Evolutionary conservation across 2,113 vertebrate species (phyloP).

Genomic region (Phoenicopterus ruber): DNA sequence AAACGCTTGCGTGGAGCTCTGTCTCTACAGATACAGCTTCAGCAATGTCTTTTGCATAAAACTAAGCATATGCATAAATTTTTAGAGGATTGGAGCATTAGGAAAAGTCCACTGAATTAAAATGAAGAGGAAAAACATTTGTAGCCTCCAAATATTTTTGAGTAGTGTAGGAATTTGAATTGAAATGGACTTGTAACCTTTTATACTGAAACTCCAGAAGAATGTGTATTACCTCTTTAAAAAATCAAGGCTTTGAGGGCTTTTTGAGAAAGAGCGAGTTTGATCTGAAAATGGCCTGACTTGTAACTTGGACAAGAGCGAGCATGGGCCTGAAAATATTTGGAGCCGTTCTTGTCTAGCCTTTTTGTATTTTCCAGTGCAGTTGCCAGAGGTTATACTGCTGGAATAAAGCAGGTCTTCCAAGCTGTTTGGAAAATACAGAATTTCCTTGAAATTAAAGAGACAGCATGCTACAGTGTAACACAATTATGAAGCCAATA

Average conservation of each 20-base stretch:
- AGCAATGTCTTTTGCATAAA: not conserved
- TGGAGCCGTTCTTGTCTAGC: not conserved
- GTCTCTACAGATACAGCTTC: not conserved
- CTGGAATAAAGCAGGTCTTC: not conserved
- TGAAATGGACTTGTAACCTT: not conserved
- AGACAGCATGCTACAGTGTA: not conserved
- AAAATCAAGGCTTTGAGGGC: not conserved
- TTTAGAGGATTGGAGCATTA: not conserved
- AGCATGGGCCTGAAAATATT: not conserved
- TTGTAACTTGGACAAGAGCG: not conserved
- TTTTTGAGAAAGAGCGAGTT: not conserved
- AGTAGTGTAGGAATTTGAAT: not conserved
- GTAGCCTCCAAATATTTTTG: not conserved
- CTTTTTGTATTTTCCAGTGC: not conserved
- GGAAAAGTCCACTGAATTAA: not conserved
- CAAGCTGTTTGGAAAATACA: not conserved
- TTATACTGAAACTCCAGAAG: not conserved
- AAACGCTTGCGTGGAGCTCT: not conserved
- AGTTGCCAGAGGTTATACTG: not conserved
- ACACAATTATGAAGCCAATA: not conserved
- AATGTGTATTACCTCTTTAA: not conserved
- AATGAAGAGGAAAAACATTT: not conserved
- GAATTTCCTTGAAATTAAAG: not conserved
- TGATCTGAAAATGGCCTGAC: not conserved
- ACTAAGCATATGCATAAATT: not conserved